Percentiles rank a stretch among this genome's conserved stretches.
phyloP scores from a whole-genome alignment of 2,113 vertebrate genomes.

The Solenodon paradoxus region DNA sequence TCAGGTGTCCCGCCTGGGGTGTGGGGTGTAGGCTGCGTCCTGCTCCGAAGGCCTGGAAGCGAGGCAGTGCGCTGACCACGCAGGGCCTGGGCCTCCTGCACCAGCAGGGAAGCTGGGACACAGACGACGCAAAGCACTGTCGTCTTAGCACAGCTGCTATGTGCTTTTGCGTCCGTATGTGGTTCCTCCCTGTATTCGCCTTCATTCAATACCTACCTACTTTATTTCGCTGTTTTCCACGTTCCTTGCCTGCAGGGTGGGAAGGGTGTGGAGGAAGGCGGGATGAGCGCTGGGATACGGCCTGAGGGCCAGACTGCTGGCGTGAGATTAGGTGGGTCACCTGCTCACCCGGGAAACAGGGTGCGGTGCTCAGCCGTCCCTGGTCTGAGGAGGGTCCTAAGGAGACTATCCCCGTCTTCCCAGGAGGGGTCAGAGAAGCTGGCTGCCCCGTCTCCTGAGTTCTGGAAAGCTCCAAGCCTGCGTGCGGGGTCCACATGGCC shows the following conservation, averaged over 20 bases:
- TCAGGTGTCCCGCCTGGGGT: neutral
- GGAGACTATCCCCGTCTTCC: neutral
- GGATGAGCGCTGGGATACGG: neutral
- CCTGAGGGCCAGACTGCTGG: rapidly evolving
- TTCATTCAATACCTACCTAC: neutral
- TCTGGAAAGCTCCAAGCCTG: neutral
- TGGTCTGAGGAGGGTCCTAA: neutral
- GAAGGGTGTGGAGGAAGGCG: no score
- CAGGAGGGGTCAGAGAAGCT: rapidly evolving
- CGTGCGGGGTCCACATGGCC: rapidly evolving
- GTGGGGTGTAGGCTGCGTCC: neutral
- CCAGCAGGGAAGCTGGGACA: neutral
- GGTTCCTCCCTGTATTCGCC: neutral
- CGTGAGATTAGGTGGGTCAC: no score
- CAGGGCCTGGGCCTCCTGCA: no score
- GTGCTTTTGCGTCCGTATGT: no score
- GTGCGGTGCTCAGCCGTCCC: no score
- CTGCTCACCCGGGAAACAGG: neutral
- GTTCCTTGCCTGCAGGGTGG: neutral
- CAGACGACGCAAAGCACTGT: rapidly evolving
- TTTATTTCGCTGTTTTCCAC: neutral
- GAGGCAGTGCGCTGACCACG: no score
- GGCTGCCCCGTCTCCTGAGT: neutral
- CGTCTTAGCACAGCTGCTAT: neutral
- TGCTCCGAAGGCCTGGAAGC: neutral